phyloP scores from a whole-genome alignment of 1,140 invertebrate genomes.

The Periplaneta americana region DNA sequence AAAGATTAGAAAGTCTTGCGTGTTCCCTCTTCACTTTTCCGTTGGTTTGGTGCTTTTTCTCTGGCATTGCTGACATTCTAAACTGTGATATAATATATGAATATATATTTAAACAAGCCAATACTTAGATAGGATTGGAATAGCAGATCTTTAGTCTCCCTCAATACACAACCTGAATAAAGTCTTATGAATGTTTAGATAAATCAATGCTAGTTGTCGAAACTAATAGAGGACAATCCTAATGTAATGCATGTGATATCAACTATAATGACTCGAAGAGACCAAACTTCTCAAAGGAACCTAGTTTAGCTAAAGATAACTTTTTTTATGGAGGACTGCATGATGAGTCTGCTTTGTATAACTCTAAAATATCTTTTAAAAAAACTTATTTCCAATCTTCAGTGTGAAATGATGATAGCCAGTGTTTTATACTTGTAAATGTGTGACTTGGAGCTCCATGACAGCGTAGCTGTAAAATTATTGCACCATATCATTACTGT shows the following conservation, averaged over 20 bases:
- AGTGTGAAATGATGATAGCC: background rate
- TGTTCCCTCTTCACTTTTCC: background rate
- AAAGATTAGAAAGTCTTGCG: background rate
- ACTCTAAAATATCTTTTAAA: constrained; percentile 2
- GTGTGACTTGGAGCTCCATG: constrained; percentile 2
- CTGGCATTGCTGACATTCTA: constrained; percentile 11
- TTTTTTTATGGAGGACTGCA: constrained; percentile 12
- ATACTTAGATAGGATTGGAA: background rate
- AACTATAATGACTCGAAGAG: constrained; percentile 13
- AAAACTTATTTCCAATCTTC: background rate
- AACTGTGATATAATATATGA: constrained; percentile 5
- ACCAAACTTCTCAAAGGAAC: constrained; percentile 15
- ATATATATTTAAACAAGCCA: constrained; percentile 3
- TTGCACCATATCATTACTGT: constrained; percentile 11
- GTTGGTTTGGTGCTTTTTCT: constrained; percentile 10
- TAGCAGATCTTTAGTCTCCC: background rate
- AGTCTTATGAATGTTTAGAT: constrained; percentile 4
- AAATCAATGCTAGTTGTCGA: constrained; percentile 5
- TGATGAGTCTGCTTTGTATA: background rate
- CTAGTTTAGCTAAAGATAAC: constrained; percentile 9
- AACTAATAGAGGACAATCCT: constrained; percentile 16
- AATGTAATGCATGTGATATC: constrained; percentile 17
- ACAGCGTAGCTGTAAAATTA: constrained; percentile 3
- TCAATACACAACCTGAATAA: background rate
- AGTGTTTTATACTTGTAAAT: constrained; percentile 10